A percentile compares a stretch with the other conserved stretches of the same genome.
Conservation (phyloP, 1,140 invertebrate genomes). For the Rhyzopertha dominica region DNA sequence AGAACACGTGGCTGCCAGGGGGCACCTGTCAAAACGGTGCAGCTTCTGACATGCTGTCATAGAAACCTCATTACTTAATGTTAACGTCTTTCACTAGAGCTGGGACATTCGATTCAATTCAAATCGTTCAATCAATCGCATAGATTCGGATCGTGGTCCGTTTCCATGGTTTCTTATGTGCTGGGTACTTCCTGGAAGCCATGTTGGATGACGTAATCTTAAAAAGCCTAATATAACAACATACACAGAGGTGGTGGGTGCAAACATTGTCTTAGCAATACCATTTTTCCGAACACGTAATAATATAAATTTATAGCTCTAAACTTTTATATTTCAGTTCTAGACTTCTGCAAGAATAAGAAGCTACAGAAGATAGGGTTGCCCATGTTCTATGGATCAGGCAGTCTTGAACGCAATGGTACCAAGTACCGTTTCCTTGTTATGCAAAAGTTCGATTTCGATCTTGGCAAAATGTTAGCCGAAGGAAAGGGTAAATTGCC, state of each 20-base stretch:
- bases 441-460: constrained; percentile 85
- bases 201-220: not conserved
- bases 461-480: constrained; percentile 78
- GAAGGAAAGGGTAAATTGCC: constrained; percentile 67
- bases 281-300: constrained; percentile 18
- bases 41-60: no score
- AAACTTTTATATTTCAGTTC: constrained; percentile 56
- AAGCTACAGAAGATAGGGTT: constrained; percentile 77
- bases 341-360: constrained; percentile 66
- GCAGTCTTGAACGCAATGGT: constrained; percentile 69
- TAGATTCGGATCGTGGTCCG: no score
- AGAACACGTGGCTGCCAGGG: no score
- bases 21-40: no score
- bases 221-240: not conserved
- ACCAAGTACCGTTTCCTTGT: constrained; percentile 87
- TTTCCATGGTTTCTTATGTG: no score
- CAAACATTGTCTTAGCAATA: not conserved
- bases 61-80: no score
- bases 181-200: no score
- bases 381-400: constrained; percentile 78
- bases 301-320: constrained; percentile 19
- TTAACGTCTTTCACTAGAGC: no score
- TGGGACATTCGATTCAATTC: no score
- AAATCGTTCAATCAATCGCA: no score
- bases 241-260: not conserved